phyloP scores from a whole-genome alignment of 2,888 invertebrate genomes.

The Ethmia dodecea region DNA sequence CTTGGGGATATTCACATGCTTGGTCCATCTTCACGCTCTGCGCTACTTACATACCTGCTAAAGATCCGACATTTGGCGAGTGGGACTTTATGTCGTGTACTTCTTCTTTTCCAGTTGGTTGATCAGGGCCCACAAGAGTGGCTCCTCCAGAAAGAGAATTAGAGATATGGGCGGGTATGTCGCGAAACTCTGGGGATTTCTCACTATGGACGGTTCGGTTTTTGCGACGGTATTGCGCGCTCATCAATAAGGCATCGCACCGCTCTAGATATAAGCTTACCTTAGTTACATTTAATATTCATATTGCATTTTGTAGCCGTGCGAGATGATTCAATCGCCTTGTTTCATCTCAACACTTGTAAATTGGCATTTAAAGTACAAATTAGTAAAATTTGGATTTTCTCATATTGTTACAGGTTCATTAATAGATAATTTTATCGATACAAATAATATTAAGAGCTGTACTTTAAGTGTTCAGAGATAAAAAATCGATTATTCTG shows the following conservation, averaged over 20 bases:
- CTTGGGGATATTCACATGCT: conserved; percentile 69
- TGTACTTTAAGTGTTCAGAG: conserved; percentile 78
- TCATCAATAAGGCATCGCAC: conserved; percentile 77
- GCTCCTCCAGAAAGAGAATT: conserved; percentile 78
- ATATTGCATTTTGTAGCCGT: conserved; percentile 61
- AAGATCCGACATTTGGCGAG: conserved; percentile 55
- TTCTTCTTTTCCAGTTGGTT: conserved; percentile 78
- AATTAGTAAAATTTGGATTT: conserved; percentile 77
- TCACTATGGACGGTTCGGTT: conserved; percentile 73
- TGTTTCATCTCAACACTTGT: conserved; percentile 70
- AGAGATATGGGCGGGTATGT: conserved; percentile 71
- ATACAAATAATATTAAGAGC: conserved; percentile 72
- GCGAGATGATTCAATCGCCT: conserved; percentile 63
- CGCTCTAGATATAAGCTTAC: conserved; percentile 71
- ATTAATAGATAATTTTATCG: conserved; percentile 71
- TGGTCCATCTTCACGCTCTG: conserved; percentile 72
- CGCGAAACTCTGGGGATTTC: conserved; percentile 74
- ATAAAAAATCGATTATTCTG: conserved; percentile 61
- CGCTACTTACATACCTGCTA: conserved; percentile 70
- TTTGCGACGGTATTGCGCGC: conserved; percentile 62
- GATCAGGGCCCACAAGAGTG: conserved; percentile 78
- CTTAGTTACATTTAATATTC: conserved; percentile 57
- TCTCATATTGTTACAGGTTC: conserved; percentile 77
- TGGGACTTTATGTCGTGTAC: conserved; percentile 70
- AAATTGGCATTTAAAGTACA: conserved; percentile 78